Base-by-base conservation (phyloP, 1,140 invertebrate genomes). In the Bombus haemorrhoidalis region DNA sequence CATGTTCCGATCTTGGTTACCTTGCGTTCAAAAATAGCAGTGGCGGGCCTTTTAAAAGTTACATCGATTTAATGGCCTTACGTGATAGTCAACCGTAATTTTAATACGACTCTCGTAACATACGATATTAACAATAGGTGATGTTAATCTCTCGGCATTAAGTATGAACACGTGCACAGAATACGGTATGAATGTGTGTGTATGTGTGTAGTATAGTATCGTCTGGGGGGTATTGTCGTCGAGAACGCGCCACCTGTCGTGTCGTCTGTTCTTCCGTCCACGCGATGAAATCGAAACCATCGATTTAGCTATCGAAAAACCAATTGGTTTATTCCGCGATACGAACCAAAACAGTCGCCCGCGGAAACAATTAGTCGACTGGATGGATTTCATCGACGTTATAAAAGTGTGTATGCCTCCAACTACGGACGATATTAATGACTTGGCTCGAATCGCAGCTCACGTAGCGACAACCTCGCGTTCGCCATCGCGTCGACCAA, bases 401-500 rank as follows among this genome's bases (percentile, higher is more conserved):
- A 85, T 62, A 80, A 85, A 62, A 64, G 68, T 39, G 77, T 80
- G 47, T 34, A 43, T 43, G n/a, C 32, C 25, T 57, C 64, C 72
- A 75, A 59, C 81, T 71, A 59, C 77, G 62, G 74, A 89, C 62
- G 77, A 74, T 89, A 87, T 90, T 90, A 90, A 89, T 86, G 85
- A 85, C 83, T 82, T 85, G 77, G 57, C 88, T 89, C 87, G 87
- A 85, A 81, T 90, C 89, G 80, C 88, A 87, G 88, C 88, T 90
- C 89, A 87, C 89, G 89, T 90, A 89, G 87, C 87, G 88, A 87
- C 88, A 89, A 78, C 85, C 88, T 87, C 89, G 85, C 87, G 87
- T 81, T 62, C 77, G 66, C 85, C 85, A 89, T 89, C 87, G 87
- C 76, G 68, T 68, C 76, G 85, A 75, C 87, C 88, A 86, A 89